Evolutionary conservation across 2,113 vertebrate genomes (phyloP).

Genomic region (Forbesichthys papilliferus): DNA sequence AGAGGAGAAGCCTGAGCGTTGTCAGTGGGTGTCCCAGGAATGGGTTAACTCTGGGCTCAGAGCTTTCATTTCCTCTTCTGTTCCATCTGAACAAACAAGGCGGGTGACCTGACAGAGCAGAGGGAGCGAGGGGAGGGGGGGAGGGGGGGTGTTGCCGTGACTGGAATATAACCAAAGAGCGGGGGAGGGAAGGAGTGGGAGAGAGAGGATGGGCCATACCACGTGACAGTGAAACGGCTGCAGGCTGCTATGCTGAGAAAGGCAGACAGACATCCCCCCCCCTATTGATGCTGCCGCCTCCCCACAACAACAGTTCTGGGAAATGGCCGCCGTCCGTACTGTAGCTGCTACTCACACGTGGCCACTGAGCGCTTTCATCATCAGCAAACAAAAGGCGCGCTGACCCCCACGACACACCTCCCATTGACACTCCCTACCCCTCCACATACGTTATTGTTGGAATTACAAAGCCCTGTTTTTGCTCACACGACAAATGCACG

Average conservation of each 20-base stretch:
- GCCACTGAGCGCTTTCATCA: slow-evolving; percentile 64
- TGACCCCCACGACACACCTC: slow-evolving; percentile 33
- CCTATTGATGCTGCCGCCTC: slow-evolving; percentile 70
- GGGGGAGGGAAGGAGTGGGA: slow-evolving; percentile 12
- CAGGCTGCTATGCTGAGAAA: slow-evolving; percentile 70
- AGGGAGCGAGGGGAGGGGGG: slow-evolving; percentile 37
- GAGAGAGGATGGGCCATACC: slow-evolving; percentile 51
- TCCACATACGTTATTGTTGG: neutral
- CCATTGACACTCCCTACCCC: slow-evolving; percentile 11
- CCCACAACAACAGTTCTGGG: slow-evolving; percentile 77
- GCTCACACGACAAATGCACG: slow-evolving; percentile 14
- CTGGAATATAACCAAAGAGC: slow-evolving; percentile 67
- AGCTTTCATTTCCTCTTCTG: slow-evolving; percentile 77
- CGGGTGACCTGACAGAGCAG: slow-evolving; percentile 76
- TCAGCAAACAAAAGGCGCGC: slow-evolving; percentile 34
- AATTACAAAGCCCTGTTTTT: slow-evolving; percentile 18
- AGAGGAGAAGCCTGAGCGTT: slow-evolving; percentile 18
- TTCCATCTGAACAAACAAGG: slow-evolving; percentile 82
- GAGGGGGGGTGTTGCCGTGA: slow-evolving; percentile 51
- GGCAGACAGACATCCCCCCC: slow-evolving; percentile 66
- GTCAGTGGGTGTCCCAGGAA: slow-evolving; percentile 43
- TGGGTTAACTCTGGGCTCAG: slow-evolving; percentile 70
- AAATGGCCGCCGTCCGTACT: slow-evolving; percentile 69
- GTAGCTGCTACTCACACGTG: slow-evolving; percentile 66
- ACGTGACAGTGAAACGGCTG: slow-evolving; percentile 72